phyloP scores from a whole-genome alignment of 2,113 vertebrate species.

The Mola mola region DNA sequence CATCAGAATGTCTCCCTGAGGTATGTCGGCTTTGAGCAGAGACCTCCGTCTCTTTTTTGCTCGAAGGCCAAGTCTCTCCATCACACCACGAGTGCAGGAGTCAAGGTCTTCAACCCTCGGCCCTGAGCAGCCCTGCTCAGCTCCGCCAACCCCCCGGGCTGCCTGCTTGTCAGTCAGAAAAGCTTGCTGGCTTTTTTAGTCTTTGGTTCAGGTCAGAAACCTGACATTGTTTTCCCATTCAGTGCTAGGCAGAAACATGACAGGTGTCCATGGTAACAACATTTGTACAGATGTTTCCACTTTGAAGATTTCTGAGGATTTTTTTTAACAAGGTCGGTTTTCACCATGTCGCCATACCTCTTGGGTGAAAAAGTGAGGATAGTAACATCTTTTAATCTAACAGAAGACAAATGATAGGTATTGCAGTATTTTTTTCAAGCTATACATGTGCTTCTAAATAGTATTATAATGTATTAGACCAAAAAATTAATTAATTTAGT shows the following conservation, averaged over 20 bases:
- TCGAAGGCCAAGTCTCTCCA: constrained; percentile 80
- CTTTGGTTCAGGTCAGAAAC: constrained; percentile 72
- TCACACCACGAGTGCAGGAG: constrained; percentile 74
- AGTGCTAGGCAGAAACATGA: constrained; percentile 71
- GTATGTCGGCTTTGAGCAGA: constrained; percentile 66
- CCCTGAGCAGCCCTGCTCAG: constrained; percentile 65
- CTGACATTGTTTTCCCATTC: constrained; percentile 66
- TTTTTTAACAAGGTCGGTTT: constrained; percentile 54
- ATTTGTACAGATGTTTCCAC: constrained; percentile 65
- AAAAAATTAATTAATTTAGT: no score
- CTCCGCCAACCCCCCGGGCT: constrained; percentile 74
- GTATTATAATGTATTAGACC: not conserved
- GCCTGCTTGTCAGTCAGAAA: constrained; percentile 74
- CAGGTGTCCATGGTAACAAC: constrained; percentile 82
- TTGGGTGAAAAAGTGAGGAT: not conserved
- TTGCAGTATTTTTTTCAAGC: no score
- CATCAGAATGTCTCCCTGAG: constrained; percentile 79
- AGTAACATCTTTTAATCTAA: constrained; percentile 26
- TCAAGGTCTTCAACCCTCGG: constrained; percentile 79
- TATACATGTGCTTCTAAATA: no score
- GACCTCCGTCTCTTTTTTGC: constrained; percentile 69
- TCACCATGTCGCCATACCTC: constrained; percentile 17
- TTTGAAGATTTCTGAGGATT: constrained; percentile 65
- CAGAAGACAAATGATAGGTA: constrained; percentile 1
- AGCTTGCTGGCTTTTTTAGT: constrained; percentile 68